A percentile compares a stretch with the other conserved stretches of the same genome.
phyloP scores from a whole-genome alignment of 2,797 vertebrate species.

The Taeniopygia guttata region DNA sequence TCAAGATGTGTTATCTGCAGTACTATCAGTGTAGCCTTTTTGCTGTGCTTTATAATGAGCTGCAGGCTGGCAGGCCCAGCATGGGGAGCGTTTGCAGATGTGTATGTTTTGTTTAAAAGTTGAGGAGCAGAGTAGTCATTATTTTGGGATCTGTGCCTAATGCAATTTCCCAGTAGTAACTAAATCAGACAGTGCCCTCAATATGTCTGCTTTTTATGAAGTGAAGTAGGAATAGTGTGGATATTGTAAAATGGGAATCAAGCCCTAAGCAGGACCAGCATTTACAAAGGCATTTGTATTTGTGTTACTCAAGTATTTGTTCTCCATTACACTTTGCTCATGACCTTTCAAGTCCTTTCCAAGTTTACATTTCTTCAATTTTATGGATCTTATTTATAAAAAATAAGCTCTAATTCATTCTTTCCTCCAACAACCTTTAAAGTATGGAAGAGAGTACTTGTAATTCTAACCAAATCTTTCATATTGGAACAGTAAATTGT shows the following conservation, averaged over 20 bases:
- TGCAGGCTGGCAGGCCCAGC: neutral
- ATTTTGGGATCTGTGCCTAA: slow-evolving; percentile 24
- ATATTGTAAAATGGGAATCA: neutral
- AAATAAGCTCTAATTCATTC: neutral
- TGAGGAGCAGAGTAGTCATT: neutral
- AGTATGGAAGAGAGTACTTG: neutral
- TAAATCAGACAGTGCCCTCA: neutral
- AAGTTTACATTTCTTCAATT: neutral
- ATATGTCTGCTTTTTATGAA: neutral
- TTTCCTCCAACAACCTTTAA: neutral
- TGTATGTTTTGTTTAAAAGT: neutral
- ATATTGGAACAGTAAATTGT: neutral
- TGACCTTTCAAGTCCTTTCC: neutral
- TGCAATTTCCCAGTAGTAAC: slow-evolving; percentile 17
- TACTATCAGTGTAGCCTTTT: neutral
- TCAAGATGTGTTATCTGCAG: neutral
- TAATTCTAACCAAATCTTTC: neutral
- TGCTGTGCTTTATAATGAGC: neutral
- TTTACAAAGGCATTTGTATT: neutral
- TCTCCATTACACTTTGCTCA: neutral
- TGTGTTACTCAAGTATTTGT: neutral
- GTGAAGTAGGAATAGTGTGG: neutral
- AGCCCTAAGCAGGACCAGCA: neutral
- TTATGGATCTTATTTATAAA: neutral
- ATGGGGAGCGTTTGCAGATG: neutral